Percentiles rank a stretch among this genome's conserved stretches.
phyloP scores from a whole-genome alignment of 2,113 vertebrate species.

The Scartelaos histophorus region DNA sequence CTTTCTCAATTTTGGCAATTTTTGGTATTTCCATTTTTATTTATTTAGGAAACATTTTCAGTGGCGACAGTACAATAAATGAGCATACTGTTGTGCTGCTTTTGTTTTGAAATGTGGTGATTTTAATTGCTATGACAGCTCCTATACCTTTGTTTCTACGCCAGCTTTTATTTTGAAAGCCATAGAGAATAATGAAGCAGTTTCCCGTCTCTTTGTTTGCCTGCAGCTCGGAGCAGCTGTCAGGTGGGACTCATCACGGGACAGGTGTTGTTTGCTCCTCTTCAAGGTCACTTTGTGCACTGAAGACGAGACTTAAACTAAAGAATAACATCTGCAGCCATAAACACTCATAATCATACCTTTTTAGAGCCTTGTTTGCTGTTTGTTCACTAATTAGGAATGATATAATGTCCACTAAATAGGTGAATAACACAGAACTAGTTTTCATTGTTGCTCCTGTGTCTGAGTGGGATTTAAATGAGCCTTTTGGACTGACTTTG shows the following conservation, averaged over 20 bases:
- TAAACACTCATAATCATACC: slow-evolving; percentile 1
- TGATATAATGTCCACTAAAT: not conserved
- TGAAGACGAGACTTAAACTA: slow-evolving; percentile 14
- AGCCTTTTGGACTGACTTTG: not conserved
- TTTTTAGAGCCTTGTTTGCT: slow-evolving; percentile 22
- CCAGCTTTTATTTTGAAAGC: not conserved
- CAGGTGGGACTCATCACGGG: slow-evolving; percentile 32
- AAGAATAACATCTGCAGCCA: slow-evolving; percentile 36
- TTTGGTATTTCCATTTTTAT: no score
- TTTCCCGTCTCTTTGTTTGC: not conserved
- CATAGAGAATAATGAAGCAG: not conserved
- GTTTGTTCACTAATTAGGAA: not conserved
- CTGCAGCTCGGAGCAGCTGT: not conserved
- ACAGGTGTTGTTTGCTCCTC: slow-evolving; percentile 52
- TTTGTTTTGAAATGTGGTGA: not conserved
- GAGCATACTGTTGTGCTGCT: not conserved
- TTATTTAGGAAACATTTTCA: no score
- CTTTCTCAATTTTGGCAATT: no score
- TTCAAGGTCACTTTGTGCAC: slow-evolving; percentile 49
- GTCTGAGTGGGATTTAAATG: not conserved
- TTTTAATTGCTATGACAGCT: not conserved
- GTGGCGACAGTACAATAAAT: no score
- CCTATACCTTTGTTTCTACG: not conserved
- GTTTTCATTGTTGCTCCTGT: not conserved
- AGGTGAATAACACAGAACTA: not conserved